A percentile compares a stretch with the other conserved stretches of the same genome.
These are phyloP conservation scores for Sceloporus tristichus DNA, from an alignment of 2,113 vertebrate genomes.

Conservation along the genomic window DNA sequence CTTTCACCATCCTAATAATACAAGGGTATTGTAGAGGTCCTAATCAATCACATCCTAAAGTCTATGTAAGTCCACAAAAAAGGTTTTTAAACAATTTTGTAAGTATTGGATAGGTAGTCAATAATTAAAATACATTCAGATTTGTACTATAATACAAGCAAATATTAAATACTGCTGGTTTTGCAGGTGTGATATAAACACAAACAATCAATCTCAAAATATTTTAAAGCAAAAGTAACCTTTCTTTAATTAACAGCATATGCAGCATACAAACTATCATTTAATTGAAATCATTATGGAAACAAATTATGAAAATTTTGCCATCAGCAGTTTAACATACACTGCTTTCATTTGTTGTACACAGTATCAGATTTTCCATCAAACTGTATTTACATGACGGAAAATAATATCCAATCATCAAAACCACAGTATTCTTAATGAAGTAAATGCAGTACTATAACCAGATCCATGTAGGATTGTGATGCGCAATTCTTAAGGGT, in stretches of 20 bases:
- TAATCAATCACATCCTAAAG: slow-evolving; percentile 1
- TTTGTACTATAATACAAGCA: slow-evolving; percentile 36
- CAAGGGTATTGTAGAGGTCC: slow-evolving; percentile 1
- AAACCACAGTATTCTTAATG: too few species aligned
- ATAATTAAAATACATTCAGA: slow-evolving; percentile 40
- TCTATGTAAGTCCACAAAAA: not conserved
- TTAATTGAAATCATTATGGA: not conserved
- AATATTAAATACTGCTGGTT: slow-evolving; percentile 30
- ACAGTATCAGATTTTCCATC: too few species aligned
- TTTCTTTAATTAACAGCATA: not conserved
- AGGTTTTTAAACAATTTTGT: slow-evolving; percentile 12
- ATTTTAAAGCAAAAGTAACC: slow-evolving; percentile 6
- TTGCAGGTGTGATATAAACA: slow-evolving; percentile 8
- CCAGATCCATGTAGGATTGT: too few species aligned
- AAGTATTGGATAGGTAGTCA: slow-evolving; percentile 21
- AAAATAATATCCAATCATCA: too few species aligned
- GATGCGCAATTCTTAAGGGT: not conserved
- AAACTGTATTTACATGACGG: too few species aligned
- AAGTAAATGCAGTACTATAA: too few species aligned
- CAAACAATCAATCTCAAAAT: not conserved
- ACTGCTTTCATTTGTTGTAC: too few species aligned
- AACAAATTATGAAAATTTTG: too few species aligned
- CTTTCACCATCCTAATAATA: slow-evolving; percentile 3
- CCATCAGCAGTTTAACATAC: not conserved
- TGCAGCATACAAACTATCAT: not conserved